Evolutionary conservation across 2,888 invertebrate species (phyloP).

Genomic region (Chrysolina oricalcia): DNA sequence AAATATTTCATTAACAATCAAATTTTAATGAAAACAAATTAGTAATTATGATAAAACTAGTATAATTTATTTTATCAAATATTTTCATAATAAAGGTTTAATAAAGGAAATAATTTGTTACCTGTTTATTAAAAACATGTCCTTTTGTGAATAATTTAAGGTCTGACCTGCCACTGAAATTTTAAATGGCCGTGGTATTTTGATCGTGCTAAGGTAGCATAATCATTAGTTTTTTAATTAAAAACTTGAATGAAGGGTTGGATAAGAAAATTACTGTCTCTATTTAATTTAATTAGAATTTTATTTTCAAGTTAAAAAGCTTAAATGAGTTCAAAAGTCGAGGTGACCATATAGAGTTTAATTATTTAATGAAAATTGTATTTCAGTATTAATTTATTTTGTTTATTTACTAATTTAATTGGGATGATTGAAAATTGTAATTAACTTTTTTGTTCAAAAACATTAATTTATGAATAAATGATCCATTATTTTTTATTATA

Average conservation of each 20-base stretch:
- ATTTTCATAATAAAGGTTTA: constrained; percentile 65
- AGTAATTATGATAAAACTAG: constrained; percentile 79
- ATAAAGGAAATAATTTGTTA: constrained; percentile 77
- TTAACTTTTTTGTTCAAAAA: constrained; percentile 73
- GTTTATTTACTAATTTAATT: constrained; percentile 74
- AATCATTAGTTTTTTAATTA: too few species aligned
- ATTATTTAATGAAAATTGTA: constrained; percentile 65
- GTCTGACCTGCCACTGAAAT: constrained; percentile 82
- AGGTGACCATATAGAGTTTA: constrained; percentile 88
- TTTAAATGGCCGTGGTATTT: constrained; percentile 82
- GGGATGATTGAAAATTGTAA: constrained; percentile 79
- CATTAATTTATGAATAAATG: constrained; percentile 72
- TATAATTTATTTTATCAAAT: constrained; percentile 68
- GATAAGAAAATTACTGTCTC: constrained; percentile 79
- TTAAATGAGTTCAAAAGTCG: too few species aligned
- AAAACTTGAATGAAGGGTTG: constrained; percentile 85
- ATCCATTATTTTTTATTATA: constrained; percentile 77
- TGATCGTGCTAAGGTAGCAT: constrained; percentile 88
- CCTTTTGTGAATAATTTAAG: too few species aligned
- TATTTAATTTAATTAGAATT: constrained; percentile 74
- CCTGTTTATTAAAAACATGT: constrained; percentile 88
- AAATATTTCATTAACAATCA: constrained; percentile 70
- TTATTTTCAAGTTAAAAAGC: constrained; percentile 77
- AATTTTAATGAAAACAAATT: too few species aligned
- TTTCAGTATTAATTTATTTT: constrained; percentile 64